phyloP scores from a whole-genome alignment of 37 sponge, comb jelly and placozoan genomes.

The Crambe crambe region DNA sequence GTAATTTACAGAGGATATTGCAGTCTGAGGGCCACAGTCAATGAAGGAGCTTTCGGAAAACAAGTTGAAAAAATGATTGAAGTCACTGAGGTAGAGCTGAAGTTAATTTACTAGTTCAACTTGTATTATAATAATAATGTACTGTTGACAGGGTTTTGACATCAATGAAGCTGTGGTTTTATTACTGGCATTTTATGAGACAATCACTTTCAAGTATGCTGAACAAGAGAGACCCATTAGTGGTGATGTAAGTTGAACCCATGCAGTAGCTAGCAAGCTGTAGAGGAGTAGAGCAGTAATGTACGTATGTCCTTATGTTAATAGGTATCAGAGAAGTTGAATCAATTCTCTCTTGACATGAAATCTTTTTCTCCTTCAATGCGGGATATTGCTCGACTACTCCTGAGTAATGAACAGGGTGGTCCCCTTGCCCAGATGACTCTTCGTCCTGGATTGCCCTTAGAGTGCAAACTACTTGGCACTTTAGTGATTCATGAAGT shows the following conservation, averaged over 20 bases:
- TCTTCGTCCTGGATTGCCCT: constrained; percentile 19
- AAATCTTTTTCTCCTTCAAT: constrained; percentile 15
- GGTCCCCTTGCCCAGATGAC: constrained; percentile 30
- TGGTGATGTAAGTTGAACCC: constrained; percentile 2
- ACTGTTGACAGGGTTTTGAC: constrained; percentile 4
- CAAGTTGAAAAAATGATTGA: constrained; percentile 11
- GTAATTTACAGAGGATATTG: constrained; percentile 54
- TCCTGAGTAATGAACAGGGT: constrained; percentile 56
- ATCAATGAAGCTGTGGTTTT: constrained; percentile 13
- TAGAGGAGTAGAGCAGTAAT: too few relatives aligned
- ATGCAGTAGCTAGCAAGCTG: not conserved
- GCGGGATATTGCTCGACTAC: constrained; percentile 10
- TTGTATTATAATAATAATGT: too few relatives aligned
- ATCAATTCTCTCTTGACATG: constrained; percentile 7
- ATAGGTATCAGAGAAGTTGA: constrained; percentile 18
- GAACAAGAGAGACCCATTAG: not conserved
- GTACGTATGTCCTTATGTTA: not conserved
- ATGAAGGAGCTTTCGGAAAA: constrained; percentile 39
- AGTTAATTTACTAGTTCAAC: not conserved
- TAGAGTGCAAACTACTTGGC: constrained; percentile 16
- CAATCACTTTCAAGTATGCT: not conserved
- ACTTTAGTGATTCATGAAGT: constrained; percentile 56
- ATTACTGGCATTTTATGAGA: constrained; percentile 32
- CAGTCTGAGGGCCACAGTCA: constrained; percentile 36
- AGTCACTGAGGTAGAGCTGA: constrained; percentile 36